Evolutionary conservation across 2,113 vertebrate genomes (phyloP).

Genomic region (Oenanthe oenanthe): DNA sequence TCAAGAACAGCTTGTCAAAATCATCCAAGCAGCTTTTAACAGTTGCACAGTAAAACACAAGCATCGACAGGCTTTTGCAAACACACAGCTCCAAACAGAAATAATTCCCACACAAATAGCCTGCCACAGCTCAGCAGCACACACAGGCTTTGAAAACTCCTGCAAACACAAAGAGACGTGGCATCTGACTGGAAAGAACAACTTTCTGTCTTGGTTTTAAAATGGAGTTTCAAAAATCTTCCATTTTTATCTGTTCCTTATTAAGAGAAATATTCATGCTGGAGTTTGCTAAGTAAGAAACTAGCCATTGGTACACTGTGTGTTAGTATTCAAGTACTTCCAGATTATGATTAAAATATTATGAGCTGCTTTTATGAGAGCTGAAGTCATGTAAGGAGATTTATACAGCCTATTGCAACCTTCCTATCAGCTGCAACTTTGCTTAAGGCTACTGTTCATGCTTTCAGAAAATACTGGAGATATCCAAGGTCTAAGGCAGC

Average conservation of each 20-base stretch:
- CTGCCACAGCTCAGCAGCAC: background rate
- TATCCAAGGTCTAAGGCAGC: background rate
- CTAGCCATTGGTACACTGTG: background rate
- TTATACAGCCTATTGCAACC: slow-evolving; percentile 40
- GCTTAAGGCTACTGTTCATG: slow-evolving; percentile 52
- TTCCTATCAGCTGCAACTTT: slow-evolving; percentile 41
- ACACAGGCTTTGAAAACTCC: background rate
- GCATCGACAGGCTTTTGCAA: background rate
- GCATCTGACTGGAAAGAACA: background rate
- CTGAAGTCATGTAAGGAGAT: slow-evolving; percentile 44
- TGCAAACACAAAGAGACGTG: background rate
- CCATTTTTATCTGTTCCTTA: background rate
- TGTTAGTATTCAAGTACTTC: background rate
- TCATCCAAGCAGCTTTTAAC: background rate
- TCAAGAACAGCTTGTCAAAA: background rate
- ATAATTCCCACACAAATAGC: background rate
- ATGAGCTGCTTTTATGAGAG: slow-evolving; percentile 42
- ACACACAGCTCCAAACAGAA: background rate
- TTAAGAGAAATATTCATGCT: background rate
- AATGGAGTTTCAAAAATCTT: background rate
- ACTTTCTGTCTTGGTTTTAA: background rate
- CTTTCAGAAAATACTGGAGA: slow-evolving; percentile 26
- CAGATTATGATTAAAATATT: slow-evolving; percentile 57
- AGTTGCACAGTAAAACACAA: background rate
- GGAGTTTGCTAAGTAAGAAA: background rate